Conservation (phyloP, 2,888 invertebrate genomes). For the Trissolcus brochymenae region DNA sequence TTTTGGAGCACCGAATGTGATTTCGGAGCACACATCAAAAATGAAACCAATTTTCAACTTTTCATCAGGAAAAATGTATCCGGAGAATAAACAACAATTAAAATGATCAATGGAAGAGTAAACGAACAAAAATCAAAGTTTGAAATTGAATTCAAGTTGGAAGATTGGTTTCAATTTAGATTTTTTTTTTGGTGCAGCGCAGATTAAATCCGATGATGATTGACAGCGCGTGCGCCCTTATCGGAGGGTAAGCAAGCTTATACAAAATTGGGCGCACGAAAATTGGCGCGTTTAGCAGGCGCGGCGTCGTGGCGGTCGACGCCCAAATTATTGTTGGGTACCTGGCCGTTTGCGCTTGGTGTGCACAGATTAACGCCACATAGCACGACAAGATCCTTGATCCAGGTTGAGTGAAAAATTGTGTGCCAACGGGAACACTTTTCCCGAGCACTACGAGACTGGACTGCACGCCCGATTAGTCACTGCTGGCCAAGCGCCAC, state of each 20-base stretch:
- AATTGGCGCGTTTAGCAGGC: slow-evolving; percentile 21
- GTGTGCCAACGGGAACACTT: neutral
- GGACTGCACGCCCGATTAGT: slow-evolving; percentile 29
- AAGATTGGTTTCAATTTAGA: too few species aligned
- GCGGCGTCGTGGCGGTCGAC: slow-evolving; percentile 42
- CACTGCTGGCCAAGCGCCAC: slow-evolving; percentile 30
- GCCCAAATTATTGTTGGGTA: slow-evolving; percentile 17
- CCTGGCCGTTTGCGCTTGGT: slow-evolving; percentile 11
- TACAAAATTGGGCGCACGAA: slow-evolving; percentile 14
- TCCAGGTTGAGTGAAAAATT: neutral
- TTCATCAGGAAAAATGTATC: too few species aligned
- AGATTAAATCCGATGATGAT: neutral
- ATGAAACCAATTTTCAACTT: too few species aligned
- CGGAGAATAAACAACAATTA: too few species aligned
- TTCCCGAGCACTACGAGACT: slow-evolving; percentile 1
- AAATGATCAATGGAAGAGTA: too few species aligned
- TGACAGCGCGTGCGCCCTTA: slow-evolving; percentile 27
- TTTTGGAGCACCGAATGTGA: too few species aligned
- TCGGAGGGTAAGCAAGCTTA: neutral
- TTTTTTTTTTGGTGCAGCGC: too few species aligned
- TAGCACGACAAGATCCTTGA: slow-evolving; percentile 16
- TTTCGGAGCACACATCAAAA: too few species aligned
- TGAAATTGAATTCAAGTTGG: too few species aligned
- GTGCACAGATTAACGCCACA: slow-evolving; percentile 23
- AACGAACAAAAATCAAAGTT: too few species aligned